Percentiles rank a stretch among this genome's conserved stretches.
Evolutionary conservation across 2,888 invertebrate genomes (phyloP).

Genomic region (Laothoe populi): DNA sequence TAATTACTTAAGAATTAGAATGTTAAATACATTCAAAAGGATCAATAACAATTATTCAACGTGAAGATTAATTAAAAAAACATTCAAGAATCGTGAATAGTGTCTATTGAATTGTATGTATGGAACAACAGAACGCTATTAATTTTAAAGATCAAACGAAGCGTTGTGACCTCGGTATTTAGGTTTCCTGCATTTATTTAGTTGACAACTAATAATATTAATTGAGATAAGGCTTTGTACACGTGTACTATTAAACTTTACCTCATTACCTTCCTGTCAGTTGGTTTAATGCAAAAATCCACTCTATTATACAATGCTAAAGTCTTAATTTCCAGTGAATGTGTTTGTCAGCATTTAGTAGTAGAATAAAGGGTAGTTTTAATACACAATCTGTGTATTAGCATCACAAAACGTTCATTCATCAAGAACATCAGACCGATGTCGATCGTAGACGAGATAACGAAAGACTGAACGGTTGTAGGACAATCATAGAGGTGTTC

Average conservation of each 20-base stretch:
- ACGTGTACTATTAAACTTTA: slow-evolving; percentile 69
- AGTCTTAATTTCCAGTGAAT: slow-evolving; percentile 24
- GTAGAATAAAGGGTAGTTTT: slow-evolving; percentile 36
- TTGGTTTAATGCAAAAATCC: slow-evolving; percentile 29
- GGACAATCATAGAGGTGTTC: slow-evolving; percentile 31
- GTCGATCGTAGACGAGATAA: slow-evolving; percentile 69
- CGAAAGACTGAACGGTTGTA: slow-evolving; percentile 11
- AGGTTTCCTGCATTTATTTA: slow-evolving; percentile 9
- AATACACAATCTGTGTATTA: slow-evolving; percentile 46
- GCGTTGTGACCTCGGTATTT: not conserved
- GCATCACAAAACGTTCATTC: slow-evolving; percentile 82
- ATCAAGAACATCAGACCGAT: slow-evolving; percentile 71
- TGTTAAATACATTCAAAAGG: too few species aligned
- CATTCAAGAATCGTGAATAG: too few species aligned
- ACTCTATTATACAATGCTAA: not conserved
- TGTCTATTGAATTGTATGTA: too few species aligned
- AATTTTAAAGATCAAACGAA: not conserved
- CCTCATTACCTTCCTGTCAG: slow-evolving; percentile 54
- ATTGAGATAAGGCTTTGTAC: slow-evolving; percentile 66
- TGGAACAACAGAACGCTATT: too few species aligned
- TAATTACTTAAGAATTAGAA: too few species aligned
- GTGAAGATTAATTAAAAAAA: too few species aligned
- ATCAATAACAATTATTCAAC: too few species aligned
- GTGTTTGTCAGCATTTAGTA: slow-evolving; percentile 11
- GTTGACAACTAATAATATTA: slow-evolving; percentile 55